Evolutionary conservation across 1,140 invertebrate genomes (phyloP).

Genomic region (Aphidius gifuensis): DNA sequence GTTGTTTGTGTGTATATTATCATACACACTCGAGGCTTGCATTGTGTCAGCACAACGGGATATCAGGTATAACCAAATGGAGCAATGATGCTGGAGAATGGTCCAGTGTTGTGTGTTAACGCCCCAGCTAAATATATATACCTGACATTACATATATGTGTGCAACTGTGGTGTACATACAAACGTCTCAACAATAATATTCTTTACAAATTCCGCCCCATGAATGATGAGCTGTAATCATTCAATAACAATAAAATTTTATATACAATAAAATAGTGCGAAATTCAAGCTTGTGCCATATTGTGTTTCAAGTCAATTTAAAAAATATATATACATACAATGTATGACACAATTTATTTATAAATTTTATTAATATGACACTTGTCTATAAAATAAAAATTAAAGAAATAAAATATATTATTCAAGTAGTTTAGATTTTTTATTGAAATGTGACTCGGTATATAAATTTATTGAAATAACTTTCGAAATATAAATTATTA

Average conservation of each 20-base stretch:
- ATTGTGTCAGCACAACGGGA: slow-evolving; percentile 22
- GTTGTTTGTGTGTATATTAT: slow-evolving; percentile 8
- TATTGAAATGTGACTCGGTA: too few relatives aligned
- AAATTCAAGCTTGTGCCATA: background rate
- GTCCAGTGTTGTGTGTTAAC: background rate
- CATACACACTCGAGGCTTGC: slow-evolving; percentile 3
- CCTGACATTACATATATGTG: too few relatives aligned
- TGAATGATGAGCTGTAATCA: slow-evolving; percentile 3
- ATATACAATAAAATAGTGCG: too few relatives aligned
- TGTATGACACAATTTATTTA: background rate
- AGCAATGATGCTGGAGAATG: too few relatives aligned
- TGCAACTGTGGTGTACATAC: too few relatives aligned
- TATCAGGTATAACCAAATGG: slow-evolving; percentile 7
- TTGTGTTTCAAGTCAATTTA: too few relatives aligned
- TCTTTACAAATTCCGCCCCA: slow-evolving; percentile 1
- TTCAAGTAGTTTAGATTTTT: too few relatives aligned
- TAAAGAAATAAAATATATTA: too few relatives aligned
- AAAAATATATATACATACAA: background rate
- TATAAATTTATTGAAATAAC: too few relatives aligned
- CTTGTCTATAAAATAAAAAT: too few relatives aligned
- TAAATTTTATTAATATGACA: background rate
- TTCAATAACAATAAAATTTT: background rate
- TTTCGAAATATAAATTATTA: too few relatives aligned
- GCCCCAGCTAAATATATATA: slow-evolving; percentile 5
- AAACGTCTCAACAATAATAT: background rate